Evolutionary conservation across 2,888 invertebrate species (phyloP).

Genomic region (Catocala sponsa): DNA sequence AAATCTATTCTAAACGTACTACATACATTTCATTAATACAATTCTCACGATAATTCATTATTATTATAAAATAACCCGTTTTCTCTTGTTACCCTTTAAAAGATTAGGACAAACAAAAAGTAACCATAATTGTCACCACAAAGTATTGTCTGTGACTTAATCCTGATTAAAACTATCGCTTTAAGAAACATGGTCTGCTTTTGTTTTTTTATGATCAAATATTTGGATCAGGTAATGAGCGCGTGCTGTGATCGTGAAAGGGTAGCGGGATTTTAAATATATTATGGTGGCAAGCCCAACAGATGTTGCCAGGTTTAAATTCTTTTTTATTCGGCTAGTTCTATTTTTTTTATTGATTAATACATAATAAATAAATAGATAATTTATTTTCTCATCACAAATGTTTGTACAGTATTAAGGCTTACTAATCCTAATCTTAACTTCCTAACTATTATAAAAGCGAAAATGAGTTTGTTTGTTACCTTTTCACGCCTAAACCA

Average conservation of each 20-base stretch:
- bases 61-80: slow-evolving; percentile 28
- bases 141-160: slow-evolving; percentile 26
- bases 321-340: too few species aligned
- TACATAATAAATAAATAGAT: too few species aligned
- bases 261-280: slow-evolving; percentile 24
- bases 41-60: slow-evolving; percentile 31
- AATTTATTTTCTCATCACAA: too few species aligned
- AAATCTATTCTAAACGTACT: neutral
- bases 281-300: neutral
- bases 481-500: too few species aligned
- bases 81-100: slow-evolving; percentile 19
- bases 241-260: slow-evolving; percentile 42
- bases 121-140: slow-evolving; percentile 22
- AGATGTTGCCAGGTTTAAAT: too few species aligned
- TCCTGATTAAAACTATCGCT: slow-evolving; percentile 43
- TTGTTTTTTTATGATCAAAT: slow-evolving; percentile 32
- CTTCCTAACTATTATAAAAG: too few species aligned
- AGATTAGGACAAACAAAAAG: slow-evolving; percentile 40
- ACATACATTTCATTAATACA: slow-evolving; percentile 2
- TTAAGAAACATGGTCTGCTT: slow-evolving; percentile 20
- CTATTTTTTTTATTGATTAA: too few species aligned
- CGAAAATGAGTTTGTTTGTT: too few species aligned
- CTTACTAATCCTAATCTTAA: too few species aligned
- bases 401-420: too few species aligned
- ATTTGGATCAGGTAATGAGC: slow-evolving; percentile 45